phyloP scores from a whole-genome alignment of 2,113 vertebrate genomes.

The Pelodiscus sinensis region DNA sequence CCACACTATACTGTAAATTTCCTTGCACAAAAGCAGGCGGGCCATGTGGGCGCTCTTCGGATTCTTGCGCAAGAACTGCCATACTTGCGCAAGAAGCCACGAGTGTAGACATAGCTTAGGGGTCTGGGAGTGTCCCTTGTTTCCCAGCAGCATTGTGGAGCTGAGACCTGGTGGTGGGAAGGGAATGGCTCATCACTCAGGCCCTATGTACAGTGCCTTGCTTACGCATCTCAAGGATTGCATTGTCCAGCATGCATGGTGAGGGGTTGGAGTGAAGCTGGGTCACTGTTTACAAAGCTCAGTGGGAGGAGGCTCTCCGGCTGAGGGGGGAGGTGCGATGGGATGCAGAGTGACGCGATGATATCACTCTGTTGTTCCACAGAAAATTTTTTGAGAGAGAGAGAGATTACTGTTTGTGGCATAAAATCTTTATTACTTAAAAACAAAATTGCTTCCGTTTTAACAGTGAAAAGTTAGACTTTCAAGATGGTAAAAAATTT shows the following conservation, averaged over 20 bases:
- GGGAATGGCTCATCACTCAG: not conserved
- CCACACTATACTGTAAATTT: too few relatives aligned
- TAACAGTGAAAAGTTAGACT: not conserved
- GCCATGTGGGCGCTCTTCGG: too few relatives aligned
- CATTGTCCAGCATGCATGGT: not conserved
- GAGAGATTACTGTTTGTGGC: not conserved
- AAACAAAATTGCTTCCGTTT: not conserved
- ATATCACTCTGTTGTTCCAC: too few relatives aligned
- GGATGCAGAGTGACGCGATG: too few relatives aligned
- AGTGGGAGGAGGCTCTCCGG: not conserved
- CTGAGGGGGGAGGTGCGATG: too few relatives aligned
- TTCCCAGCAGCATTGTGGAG: not conserved
- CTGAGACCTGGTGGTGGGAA: not conserved
- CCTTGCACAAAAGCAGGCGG: too few relatives aligned
- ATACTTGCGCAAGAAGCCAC: too few relatives aligned
- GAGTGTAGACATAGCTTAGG: too few relatives aligned
- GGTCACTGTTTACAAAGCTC: not conserved
- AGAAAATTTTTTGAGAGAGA: too few relatives aligned
- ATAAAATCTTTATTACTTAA: not conserved
- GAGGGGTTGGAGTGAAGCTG: constrained; percentile 11
- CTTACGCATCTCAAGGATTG: not conserved
- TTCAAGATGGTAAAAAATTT: not conserved
- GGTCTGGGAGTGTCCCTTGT: not conserved
- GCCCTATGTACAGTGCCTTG: too few relatives aligned
- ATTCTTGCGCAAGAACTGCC: too few relatives aligned